Evolutionary conservation across 1,140 invertebrate species (phyloP).

Genomic region (Ladona fulva): DNA sequence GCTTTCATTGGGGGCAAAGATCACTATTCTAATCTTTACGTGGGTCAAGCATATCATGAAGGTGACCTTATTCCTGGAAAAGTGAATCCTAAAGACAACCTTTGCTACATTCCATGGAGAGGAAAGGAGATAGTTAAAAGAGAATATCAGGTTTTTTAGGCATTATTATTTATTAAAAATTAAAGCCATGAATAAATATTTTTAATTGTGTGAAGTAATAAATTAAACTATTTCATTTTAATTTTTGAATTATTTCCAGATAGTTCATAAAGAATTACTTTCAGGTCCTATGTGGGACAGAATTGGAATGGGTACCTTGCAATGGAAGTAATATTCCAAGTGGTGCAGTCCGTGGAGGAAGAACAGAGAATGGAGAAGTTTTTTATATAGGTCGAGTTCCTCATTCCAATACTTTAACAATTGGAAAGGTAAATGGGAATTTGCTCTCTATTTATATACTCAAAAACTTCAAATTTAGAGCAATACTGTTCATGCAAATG

Average conservation of each 20-base stretch:
- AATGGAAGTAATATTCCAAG: slow-evolving; percentile 54
- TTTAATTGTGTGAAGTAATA: too few relatives aligned
- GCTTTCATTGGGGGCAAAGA: slow-evolving; percentile 11
- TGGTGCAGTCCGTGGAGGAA: slow-evolving; percentile 60
- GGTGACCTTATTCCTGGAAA: neutral
- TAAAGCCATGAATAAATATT: too few relatives aligned
- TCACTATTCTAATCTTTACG: neutral
- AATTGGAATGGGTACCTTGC: too few relatives aligned
- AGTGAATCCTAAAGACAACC: neutral
- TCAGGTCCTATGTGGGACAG: too few relatives aligned
- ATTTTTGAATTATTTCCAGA: too few relatives aligned
- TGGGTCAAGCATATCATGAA: neutral
- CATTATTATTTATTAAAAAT: too few relatives aligned
- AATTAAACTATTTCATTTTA: too few relatives aligned
- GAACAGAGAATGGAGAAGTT: slow-evolving; percentile 63
- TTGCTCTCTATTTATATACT: too few relatives aligned
- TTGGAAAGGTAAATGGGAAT: slow-evolving; percentile 32
- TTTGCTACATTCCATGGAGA: neutral
- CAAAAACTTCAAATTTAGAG: too few relatives aligned
- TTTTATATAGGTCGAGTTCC: slow-evolving; percentile 54
- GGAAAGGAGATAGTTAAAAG: neutral
- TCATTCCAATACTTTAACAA: slow-evolving; percentile 50
- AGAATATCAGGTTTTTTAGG: neutral
- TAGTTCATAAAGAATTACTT: too few relatives aligned
- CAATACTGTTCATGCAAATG: too few relatives aligned